These are phyloP conservation scores for Dasypogon diadema DNA, from an alignment of 2,888 invertebrate genomes.

Conservation along the genomic window DNA sequence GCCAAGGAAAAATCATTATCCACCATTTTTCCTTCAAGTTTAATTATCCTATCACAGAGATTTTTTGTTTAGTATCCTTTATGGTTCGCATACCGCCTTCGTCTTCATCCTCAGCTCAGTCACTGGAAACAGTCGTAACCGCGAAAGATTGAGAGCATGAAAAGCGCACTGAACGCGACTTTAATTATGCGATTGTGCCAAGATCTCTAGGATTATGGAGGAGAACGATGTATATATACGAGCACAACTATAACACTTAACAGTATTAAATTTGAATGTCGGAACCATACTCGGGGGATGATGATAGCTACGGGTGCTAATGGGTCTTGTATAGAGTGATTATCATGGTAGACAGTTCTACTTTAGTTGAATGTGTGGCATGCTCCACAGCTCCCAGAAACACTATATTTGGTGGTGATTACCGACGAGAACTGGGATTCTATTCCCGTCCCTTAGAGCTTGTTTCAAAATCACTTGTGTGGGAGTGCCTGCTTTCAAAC, in stretches of 20 bases:
- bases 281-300: constrained; percentile 24
- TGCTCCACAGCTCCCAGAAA: constrained; percentile 8
- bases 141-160: constrained; percentile 33
- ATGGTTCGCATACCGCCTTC: constrained; percentile 9
- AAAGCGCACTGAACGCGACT: constrained; percentile 44
- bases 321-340: constrained; percentile 49
- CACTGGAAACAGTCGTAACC: constrained; percentile 41
- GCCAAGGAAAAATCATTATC: constrained; percentile 50
- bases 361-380: neutral
- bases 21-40: constrained; percentile 54
- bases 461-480: neutral
- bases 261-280: constrained; percentile 50
- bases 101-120: constrained; percentile 10
- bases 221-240: constrained; percentile 36
- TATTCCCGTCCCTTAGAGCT: neutral
- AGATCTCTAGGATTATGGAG: constrained; percentile 14
- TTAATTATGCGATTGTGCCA: constrained; percentile 49
- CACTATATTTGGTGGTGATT: constrained; percentile 12
- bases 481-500: neutral
- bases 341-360: constrained; percentile 17
- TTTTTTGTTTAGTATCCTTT: constrained; percentile 49
- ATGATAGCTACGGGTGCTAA: constrained; percentile 38
- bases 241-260: constrained; percentile 44
- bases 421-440: neutral
- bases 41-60: constrained; percentile 54